Base-by-base conservation (phyloP, 2,888 invertebrate species). In the Eristalis tenax region DNA sequence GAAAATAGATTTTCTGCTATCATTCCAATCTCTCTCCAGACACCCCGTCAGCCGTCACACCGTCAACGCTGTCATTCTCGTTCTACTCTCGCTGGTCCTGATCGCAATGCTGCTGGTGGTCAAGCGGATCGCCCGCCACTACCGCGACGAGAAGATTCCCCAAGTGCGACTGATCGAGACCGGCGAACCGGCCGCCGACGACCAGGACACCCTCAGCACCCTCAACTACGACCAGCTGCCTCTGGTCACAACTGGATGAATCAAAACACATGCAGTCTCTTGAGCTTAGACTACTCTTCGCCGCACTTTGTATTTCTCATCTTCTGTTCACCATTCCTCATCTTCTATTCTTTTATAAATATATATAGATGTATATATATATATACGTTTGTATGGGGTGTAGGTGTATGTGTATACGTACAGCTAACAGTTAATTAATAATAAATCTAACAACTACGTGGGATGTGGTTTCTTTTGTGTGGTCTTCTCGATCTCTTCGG, bases 141-240 rank as follows among this genome's bases (percentile, higher is more conserved):
- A 89, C 0, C 89, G 89, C 0, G 83, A 85, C 4, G 90, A 91
- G 4, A 91, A 91, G 57, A 84, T 84, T 10, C 91, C 91, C 23
- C 90, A 90, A 3, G 90, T 90, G 0, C 90, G 91, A 15, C 89
- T 93, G 0, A 90, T 92, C 50, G 92, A 93, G 82, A 91, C 91
- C 86, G 91, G 92, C 10, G 89, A 90, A 0, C 50, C 90, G 83
- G 90, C 90, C 3, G 32, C 32, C 32, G 10, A 32, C 32, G 89
- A 76, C 4, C 71, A 80, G 2, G 63, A 18, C n/a, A n/a, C n/a
- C 23, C 40, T 79, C 4, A 40, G 40, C 32, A 15, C 8, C 32
- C 8, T 1, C 10, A 68, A 75, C 43, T 75, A 79, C 18, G 87
- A 87, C 23, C 87, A 87, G 43, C 4, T 87, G 11, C 87, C 87